Evolutionary conservation across 2,888 invertebrate species (phyloP).

Genomic region (Allacma fusca): DNA sequence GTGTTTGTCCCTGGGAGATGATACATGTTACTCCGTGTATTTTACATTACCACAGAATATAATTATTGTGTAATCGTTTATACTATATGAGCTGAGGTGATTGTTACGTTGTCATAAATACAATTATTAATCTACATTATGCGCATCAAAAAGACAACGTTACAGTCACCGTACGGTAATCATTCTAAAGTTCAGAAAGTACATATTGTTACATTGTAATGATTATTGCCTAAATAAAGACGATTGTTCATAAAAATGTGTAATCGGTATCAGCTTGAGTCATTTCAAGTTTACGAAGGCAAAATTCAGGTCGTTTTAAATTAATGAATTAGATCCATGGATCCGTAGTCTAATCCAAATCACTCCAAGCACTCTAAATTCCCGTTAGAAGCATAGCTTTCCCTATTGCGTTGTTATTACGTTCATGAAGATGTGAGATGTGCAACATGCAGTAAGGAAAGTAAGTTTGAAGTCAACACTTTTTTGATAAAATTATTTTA

Average conservation of each 20-base stretch:
- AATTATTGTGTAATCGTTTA: not conserved
- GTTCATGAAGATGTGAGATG: too few species aligned
- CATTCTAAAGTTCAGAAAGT: not conserved
- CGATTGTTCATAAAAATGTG: not conserved
- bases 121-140: not conserved
- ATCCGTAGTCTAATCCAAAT: too few species aligned
- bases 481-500: not conserved
- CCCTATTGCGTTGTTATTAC: too few species aligned
- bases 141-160: constrained; percentile 11
- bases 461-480: too few species aligned
- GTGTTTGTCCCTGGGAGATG: constrained; percentile 9
- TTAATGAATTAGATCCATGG: too few species aligned
- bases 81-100: not conserved
- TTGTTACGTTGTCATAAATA: not conserved
- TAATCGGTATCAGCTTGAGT: not conserved
- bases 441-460: too few species aligned
- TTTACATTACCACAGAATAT: constrained; percentile 21
- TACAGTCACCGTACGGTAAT: not conserved
- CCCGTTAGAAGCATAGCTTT: too few species aligned
- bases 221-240: constrained; percentile 17
- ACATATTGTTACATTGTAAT: constrained; percentile 7
- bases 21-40: constrained; percentile 19
- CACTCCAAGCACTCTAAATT: too few species aligned
- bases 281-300: too few species aligned
- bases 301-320: too few species aligned